Evolutionary conservation across 2,797 vertebrate genomes (phyloP).

Genomic region (Cercopithecus neglectus): DNA sequence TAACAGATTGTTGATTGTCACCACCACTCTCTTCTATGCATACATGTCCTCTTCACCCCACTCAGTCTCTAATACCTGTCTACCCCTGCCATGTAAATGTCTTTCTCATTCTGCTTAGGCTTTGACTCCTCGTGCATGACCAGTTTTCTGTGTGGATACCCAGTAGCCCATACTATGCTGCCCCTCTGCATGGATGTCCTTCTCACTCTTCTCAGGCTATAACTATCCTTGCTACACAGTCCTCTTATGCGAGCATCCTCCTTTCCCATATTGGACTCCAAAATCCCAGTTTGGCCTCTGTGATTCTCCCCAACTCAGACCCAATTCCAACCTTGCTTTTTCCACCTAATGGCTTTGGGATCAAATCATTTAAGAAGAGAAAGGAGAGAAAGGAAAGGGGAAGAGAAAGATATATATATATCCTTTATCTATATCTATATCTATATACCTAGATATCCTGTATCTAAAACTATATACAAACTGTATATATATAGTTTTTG

Average conservation of each 20-base stretch:
- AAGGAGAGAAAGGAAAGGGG: not conserved
- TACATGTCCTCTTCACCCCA: not conserved
- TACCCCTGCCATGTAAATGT: not conserved
- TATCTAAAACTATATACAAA: too few species aligned
- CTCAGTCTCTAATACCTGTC: not conserved
- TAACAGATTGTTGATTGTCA: not conserved
- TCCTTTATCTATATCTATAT: too few species aligned
- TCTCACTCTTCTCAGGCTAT: not conserved
- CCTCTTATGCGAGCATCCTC: not conserved
- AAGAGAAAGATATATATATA: not conserved
- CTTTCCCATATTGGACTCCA: not conserved
- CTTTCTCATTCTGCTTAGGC: not conserved
- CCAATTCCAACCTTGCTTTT: not conserved
- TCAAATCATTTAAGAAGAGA: not conserved
- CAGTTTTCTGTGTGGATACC: not conserved
- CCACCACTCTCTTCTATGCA: not conserved
- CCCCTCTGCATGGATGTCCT: not conserved
- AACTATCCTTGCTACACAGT: not conserved
- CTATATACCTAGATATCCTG: too few species aligned
- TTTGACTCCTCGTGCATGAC: not conserved
- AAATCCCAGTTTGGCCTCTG: not conserved
- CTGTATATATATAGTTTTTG: not conserved
- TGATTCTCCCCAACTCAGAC: not conserved
- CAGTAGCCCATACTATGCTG: not conserved
- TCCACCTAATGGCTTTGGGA: not conserved